Conservation (phyloP, 2,113 vertebrate species). For the Marmota monax region DNA sequence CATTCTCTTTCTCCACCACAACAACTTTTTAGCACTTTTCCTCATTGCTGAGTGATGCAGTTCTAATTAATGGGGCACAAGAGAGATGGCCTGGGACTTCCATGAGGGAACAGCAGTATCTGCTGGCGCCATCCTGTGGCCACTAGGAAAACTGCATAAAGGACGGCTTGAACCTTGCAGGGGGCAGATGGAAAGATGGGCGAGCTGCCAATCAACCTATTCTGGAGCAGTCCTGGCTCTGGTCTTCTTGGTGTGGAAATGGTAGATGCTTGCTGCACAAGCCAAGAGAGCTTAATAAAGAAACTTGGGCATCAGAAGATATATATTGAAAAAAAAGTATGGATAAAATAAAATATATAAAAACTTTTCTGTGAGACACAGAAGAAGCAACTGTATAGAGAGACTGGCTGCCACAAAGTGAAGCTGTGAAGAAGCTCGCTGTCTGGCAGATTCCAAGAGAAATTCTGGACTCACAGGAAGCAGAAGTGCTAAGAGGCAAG, state of each 20-base stretch:
- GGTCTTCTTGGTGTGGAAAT: not conserved
- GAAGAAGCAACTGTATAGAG: not conserved
- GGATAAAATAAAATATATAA: not conserved
- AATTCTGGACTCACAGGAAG: not conserved
- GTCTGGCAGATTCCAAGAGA: not conserved
- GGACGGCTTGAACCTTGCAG: not conserved
- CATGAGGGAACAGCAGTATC: not conserved
- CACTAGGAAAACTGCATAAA: not conserved
- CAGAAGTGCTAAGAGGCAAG: not conserved
- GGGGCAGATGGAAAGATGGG: not conserved
- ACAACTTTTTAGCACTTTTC: rapidly evolving
- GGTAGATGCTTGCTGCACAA: not conserved
- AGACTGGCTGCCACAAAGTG: too few species aligned
- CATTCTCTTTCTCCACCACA: not conserved
- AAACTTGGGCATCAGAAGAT: not conserved
- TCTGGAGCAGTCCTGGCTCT: not conserved
- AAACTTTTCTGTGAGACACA: not conserved
- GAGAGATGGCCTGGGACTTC: not conserved
- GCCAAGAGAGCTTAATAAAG: not conserved
- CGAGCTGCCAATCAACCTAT: not conserved
- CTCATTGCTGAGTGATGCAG: not conserved
- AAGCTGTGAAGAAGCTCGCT: not conserved
- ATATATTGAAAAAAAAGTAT: too few species aligned
- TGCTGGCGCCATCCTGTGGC: not conserved
- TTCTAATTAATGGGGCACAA: not conserved